Evolutionary conservation across 2,113 vertebrate species (phyloP).

Genomic region (Gymnocephalus cernua): DNA sequence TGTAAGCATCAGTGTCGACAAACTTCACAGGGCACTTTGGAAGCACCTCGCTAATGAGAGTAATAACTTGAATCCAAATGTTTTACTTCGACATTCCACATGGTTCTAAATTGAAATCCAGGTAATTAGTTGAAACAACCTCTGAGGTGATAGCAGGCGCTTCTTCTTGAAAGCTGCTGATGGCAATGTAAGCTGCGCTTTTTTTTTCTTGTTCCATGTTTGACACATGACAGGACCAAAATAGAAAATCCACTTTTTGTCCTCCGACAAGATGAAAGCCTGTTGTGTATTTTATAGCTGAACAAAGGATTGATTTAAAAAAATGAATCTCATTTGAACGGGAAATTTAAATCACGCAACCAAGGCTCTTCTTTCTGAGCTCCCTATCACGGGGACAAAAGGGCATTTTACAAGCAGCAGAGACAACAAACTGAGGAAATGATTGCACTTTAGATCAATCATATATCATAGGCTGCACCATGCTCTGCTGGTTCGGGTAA

Average conservation of each 20-base stretch:
- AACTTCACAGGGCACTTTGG: conserved; percentile 78
- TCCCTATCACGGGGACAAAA: conserved; percentile 40
- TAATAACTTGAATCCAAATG: conserved; percentile 76
- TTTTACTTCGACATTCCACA: conserved; percentile 61
- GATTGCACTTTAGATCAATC: conserved; percentile 74
- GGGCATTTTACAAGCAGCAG: conserved; percentile 57
- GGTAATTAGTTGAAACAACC: conserved; percentile 66
- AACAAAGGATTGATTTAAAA: conserved; percentile 37
- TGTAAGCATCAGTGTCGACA: conserved; percentile 77
- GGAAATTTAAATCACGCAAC: conserved; percentile 9
- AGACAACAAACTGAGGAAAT: conserved; percentile 76
- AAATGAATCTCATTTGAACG: conserved; percentile 39
- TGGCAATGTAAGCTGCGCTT: conserved; percentile 25
- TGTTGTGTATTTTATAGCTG: conserved; percentile 25
- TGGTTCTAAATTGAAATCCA: conserved; percentile 69
- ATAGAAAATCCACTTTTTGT: conserved; percentile 40
- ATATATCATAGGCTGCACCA: conserved; percentile 67
- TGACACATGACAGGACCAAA: conserved; percentile 47
- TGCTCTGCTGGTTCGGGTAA: conserved; percentile 76
- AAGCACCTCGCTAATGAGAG: conserved; percentile 78
- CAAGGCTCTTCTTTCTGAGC: not conserved
- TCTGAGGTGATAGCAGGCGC: conserved; percentile 8
- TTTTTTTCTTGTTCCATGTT: conserved; percentile 26
- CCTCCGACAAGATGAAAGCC: conserved; percentile 19
- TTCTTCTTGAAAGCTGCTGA: conserved; percentile 44